Percentiles rank a stretch among this genome's conserved stretches.
Conservation (phyloP, 2,888 invertebrate species). For the Lottia scabra region DNA sequence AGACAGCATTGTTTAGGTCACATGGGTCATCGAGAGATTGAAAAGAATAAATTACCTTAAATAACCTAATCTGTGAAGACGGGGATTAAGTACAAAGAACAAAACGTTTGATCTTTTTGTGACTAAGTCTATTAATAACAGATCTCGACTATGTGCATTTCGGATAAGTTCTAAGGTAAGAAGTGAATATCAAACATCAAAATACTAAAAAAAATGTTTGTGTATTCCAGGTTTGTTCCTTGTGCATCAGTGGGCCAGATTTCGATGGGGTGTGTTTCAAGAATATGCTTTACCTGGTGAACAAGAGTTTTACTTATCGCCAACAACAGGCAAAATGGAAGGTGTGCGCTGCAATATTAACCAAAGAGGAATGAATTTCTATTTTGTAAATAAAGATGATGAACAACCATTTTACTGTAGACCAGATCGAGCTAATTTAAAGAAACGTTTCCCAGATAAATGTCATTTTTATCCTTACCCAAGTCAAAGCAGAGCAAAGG, state of each 20-base stretch:
- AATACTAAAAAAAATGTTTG: too few species aligned
- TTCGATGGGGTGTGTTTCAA: conserved; percentile 57
- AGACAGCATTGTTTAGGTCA: too few species aligned
- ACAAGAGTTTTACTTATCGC: conserved; percentile 50
- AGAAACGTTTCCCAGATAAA: conserved; percentile 36
- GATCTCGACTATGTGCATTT: too few species aligned
- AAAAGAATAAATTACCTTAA: too few species aligned
- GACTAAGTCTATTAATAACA: too few species aligned
- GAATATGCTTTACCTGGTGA: conserved; percentile 51
- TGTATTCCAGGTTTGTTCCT: conserved; percentile 44
- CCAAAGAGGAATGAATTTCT: conserved; percentile 31
- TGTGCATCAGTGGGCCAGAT: conserved; percentile 57
- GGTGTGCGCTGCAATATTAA: conserved; percentile 43
- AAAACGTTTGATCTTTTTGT: too few species aligned
- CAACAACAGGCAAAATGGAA: conserved; percentile 38
- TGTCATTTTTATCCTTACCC: conserved; percentile 53
- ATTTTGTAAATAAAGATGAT: conserved; percentile 6
- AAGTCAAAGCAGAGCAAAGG: conserved; percentile 30
- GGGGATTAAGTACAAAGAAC: too few species aligned
- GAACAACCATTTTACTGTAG: too few species aligned
- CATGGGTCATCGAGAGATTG: too few species aligned
- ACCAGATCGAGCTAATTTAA: not conserved
- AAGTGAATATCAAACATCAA: too few species aligned
- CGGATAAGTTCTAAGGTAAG: too few species aligned
- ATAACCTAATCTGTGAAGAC: too few species aligned